These are phyloP conservation scores for Cynocephalus volans DNA, from an alignment of 2,113 vertebrate species.

Conservation along the genomic window DNA sequence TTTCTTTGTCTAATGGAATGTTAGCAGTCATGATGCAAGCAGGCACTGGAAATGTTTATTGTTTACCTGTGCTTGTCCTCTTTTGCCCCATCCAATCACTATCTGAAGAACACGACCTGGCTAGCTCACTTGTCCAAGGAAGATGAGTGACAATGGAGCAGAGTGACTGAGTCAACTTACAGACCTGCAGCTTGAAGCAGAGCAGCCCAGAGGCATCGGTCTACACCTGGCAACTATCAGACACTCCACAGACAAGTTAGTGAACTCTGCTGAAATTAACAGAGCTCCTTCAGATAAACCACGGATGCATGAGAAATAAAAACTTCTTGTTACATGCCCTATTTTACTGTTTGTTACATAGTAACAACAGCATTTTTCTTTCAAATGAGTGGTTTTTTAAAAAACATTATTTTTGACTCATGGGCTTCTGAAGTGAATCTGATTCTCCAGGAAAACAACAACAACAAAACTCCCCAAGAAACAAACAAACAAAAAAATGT, in stretches of 20 bases:
- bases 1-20: background rate
- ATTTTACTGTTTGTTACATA: background rate
- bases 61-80: fast-evolving
- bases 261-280: background rate
- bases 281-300: background rate
- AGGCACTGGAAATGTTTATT: background rate
- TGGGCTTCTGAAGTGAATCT: background rate
- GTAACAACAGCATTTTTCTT: background rate
- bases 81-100: background rate
- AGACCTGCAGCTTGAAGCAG: background rate
- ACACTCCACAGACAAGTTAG: background rate
- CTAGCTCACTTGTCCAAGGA: background rate
- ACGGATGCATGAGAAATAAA: background rate
- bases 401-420: background rate
- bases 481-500: too few relatives aligned
- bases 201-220: background rate
- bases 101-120: background rate
- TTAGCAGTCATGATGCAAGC: background rate
- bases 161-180: background rate
- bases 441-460: background rate
- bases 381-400: background rate
- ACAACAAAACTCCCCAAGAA: too few relatives aligned
- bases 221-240: background rate
- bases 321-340: background rate
- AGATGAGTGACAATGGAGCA: background rate